Percentiles rank a stretch among this genome's conserved stretches.
Conservation (phyloP, 1,140 invertebrate genomes). For the Drosophila rufa region DNA sequence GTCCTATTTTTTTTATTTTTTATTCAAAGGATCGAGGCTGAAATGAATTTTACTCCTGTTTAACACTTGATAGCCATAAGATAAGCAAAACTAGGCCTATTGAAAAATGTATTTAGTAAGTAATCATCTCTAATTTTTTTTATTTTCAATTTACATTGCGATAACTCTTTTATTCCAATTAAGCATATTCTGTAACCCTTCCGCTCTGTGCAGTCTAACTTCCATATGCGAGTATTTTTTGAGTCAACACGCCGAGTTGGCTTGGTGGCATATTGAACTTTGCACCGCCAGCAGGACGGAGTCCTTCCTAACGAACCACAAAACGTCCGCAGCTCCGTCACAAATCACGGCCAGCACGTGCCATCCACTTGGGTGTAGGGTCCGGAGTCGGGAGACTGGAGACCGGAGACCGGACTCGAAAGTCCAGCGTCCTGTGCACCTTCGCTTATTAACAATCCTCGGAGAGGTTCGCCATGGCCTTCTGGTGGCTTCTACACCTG, state of each 20-base stretch:
- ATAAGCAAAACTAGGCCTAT: no score
- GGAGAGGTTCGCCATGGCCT: constrained; percentile 42
- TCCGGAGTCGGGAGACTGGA: constrained; percentile 5
- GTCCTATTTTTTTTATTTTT: background rate
- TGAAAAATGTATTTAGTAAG: no score
- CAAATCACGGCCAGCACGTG: constrained; percentile 72
- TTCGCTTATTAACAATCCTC: constrained; percentile 78
- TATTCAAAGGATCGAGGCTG: background rate
- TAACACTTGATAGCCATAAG: background rate
- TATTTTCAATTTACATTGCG: background rate
- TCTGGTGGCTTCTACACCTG: constrained; percentile 15
- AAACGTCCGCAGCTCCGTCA: constrained; percentile 38
- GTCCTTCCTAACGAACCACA: constrained; percentile 69
- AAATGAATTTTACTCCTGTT: background rate
- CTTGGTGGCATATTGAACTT: constrained; percentile 68
- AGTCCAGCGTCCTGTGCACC: constrained; percentile 43
- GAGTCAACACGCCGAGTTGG: constrained; percentile 60
- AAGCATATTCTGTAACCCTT: background rate
- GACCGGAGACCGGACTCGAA: constrained; percentile 15
- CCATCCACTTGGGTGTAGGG: constrained; percentile 17
- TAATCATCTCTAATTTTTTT: no score
- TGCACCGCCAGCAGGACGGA: constrained; percentile 33
- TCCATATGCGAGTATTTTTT: constrained; percentile 45
- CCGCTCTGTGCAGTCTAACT: constrained; percentile 17
- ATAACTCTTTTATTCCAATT: background rate